A percentile compares a stretch with the other conserved stretches of the same genome.
Evolutionary conservation across 1,140 invertebrate species (phyloP).

Genomic region (Drepana arcuata): DNA sequence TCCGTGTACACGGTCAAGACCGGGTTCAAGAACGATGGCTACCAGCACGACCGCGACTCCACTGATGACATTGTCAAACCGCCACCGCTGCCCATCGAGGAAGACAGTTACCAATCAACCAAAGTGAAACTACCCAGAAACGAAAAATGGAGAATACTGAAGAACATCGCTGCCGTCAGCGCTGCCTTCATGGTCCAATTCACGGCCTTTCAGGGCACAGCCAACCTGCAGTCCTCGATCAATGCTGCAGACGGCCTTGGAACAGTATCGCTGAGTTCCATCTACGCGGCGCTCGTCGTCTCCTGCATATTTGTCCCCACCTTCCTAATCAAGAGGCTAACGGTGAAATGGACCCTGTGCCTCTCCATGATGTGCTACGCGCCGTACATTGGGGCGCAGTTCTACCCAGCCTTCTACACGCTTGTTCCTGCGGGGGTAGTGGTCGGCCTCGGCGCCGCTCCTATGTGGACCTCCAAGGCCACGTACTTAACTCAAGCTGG

Average conservation of each 20-base stretch:
- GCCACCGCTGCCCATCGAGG: slow-evolving; percentile 74
- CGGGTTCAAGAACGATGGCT: slow-evolving; percentile 79
- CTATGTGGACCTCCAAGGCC: slow-evolving; percentile 97
- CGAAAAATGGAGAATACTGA: slow-evolving; percentile 90
- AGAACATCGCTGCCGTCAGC: slow-evolving; percentile 89
- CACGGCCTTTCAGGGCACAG: slow-evolving; percentile 91
- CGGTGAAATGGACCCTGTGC: slow-evolving; percentile 96
- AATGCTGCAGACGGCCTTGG: slow-evolving; percentile 88
- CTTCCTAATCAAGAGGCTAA: slow-evolving; percentile 89
- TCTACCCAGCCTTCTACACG: slow-evolving; percentile 91
- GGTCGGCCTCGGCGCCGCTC: slow-evolving; percentile 92
- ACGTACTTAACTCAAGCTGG: slow-evolving; percentile 95
- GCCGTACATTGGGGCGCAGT: slow-evolving; percentile 94
- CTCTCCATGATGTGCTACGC: slow-evolving; percentile 93
- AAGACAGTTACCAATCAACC: slow-evolving; percentile 77
- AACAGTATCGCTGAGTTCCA: slow-evolving; percentile 86
- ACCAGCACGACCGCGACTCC: slow-evolving; percentile 74
- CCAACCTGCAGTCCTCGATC: slow-evolving; percentile 91
- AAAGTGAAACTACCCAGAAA: slow-evolving; percentile 83
- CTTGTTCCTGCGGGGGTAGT: slow-evolving; percentile 92
- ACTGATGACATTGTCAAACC: slow-evolving; percentile 75
- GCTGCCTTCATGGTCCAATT: slow-evolving; percentile 94
- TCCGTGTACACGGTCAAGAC: slow-evolving; percentile 51
- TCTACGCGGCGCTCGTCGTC: slow-evolving; percentile 90
- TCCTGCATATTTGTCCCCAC: slow-evolving; percentile 95